Conservation (phyloP, 2,113 vertebrate species). For the Barbus barbus region DNA sequence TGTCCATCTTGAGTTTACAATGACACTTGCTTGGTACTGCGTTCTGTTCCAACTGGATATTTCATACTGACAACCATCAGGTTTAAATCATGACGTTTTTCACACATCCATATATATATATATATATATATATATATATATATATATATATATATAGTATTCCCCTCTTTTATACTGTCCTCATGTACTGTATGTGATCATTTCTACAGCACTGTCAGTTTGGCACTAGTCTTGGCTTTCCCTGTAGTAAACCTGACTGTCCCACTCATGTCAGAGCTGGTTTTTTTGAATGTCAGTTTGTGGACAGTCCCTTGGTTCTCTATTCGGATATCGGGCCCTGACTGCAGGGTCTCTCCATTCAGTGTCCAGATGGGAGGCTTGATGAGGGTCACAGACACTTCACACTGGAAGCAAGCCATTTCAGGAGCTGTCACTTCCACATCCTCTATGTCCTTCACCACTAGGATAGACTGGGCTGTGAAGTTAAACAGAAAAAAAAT, state of each 20-base stretch:
- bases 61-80: background rate
- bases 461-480: constrained; percentile 70
- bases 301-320: constrained; percentile 72
- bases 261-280: constrained; percentile 71
- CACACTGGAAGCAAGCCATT: constrained; percentile 72
- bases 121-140: background rate
- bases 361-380: constrained; percentile 75
- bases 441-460: constrained; percentile 70
- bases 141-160: background rate
- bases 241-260: constrained; percentile 73
- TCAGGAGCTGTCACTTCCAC: constrained; percentile 67
- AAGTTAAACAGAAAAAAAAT: background rate
- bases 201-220: constrained; percentile 58
- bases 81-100: background rate
- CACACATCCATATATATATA: too few species aligned
- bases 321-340: constrained; percentile 62
- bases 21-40: too few species aligned
- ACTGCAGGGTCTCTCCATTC: constrained; percentile 70
- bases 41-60: background rate
- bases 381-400: constrained; percentile 71
- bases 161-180: background rate
- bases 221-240: constrained; percentile 73
- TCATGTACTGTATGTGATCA: background rate
- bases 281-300: constrained; percentile 72
- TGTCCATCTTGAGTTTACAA: background rate